Base-by-base conservation (phyloP, 2,888 invertebrate genomes). In the Caenorhabditis angaria region DNA sequence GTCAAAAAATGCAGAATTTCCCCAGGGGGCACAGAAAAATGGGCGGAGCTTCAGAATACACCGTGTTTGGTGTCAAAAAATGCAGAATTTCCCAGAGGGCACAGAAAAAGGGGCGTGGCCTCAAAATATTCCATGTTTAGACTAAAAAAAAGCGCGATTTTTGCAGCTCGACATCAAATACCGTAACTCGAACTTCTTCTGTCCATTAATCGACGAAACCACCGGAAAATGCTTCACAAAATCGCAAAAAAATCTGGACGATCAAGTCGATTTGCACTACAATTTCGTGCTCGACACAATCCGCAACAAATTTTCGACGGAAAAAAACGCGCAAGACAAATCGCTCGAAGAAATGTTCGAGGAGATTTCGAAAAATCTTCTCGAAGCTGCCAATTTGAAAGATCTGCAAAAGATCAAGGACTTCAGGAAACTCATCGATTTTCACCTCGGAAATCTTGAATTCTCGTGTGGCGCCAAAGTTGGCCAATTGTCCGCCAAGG, bases 361-460 rank as follows among this genome's bases (percentile, higher is more conserved):
- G 0, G 50, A 14, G 51, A 67, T 67, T 55, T 65, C 62, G 35
- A 14, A 56, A 12, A 41, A 57, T 20, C 58, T 65, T n/a, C 61
- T 74, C 14, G 41, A 63, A 1, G 69, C 65, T 3, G 51, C 66
- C 18, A 56, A 51, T 1, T 53, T 68, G 5, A 55, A 68, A 12
- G 8, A 27, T 10, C 35, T 65, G 20, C 24, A 68, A 47, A 65
- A 58, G 14, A 58, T 18, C 0, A n/a, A n/a, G n/a, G 65, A 71
- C 1, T 72, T 68, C 28, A 54, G 65, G 25, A 57, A 58, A 50
- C 67, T 89, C 29, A 79, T 90, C 20, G 86, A 89, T 64, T 90
- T 89, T 82, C 89, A 90, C 73, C 81, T 89, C 8, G 87, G 89
- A 65, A 90, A 89, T 76, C 82, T 90, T 61, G 90, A 90, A 80